Percentiles rank a stretch among this genome's conserved stretches.
These are phyloP conservation scores for Heterodera filipjevi DNA, from an alignment of 2,888 invertebrate genomes.

Conservation along the genomic window DNA sequence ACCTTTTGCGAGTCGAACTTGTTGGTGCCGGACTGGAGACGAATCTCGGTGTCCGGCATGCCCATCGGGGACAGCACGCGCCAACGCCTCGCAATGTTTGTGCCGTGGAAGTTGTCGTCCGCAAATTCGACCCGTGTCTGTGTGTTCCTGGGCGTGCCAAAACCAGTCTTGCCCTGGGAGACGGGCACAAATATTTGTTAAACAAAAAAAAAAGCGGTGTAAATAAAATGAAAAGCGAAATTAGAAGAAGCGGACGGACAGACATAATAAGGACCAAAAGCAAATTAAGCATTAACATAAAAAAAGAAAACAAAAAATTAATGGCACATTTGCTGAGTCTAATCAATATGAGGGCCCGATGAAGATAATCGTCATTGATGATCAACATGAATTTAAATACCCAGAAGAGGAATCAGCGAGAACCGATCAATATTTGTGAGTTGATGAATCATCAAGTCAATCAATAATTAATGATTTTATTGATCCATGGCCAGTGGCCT, in stretches of 20 bases:
- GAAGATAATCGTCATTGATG: no score
- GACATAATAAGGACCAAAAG: no score
- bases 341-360: no score
- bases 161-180: slow-evolving; percentile 61
- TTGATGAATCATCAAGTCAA: no score
- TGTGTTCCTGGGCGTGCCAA: slow-evolving; percentile 64
- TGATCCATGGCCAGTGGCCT: no score
- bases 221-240: slow-evolving; percentile 10
- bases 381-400: slow-evolving; percentile 25
- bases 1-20: slow-evolving; percentile 62
- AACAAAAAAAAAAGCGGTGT: no score
- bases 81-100: slow-evolving; percentile 39
- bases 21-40: slow-evolving; percentile 64
- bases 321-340: no score
- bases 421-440: neutral
- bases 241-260: no score
- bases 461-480: no score
- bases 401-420: slow-evolving; percentile 14
- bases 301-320: no score
- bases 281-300: no score
- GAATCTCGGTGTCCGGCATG: slow-evolving; percentile 55
- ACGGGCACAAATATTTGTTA: neutral
- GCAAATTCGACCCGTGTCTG: slow-evolving; percentile 58
- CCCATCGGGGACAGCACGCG: slow-evolving; percentile 45
- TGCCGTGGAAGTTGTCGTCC: slow-evolving; percentile 43